phyloP scores from a whole-genome alignment of 1,140 invertebrate genomes.

The Cephus cinctus region DNA sequence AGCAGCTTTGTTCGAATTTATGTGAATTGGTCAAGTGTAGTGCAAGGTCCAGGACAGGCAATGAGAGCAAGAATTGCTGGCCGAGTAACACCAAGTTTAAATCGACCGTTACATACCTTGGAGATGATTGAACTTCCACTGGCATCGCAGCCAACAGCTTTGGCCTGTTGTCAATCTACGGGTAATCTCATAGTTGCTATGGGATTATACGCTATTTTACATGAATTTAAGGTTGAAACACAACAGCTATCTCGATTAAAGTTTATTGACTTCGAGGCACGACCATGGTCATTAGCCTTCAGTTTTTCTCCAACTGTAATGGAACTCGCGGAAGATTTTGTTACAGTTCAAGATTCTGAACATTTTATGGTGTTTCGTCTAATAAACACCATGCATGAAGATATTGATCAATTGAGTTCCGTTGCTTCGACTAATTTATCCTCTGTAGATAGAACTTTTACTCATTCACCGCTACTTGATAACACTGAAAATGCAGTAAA shows the following conservation, averaged over 20 bases:
- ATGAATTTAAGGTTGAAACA: slow-evolving; percentile 61
- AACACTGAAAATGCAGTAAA: slow-evolving; percentile 14
- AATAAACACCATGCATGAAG: slow-evolving; percentile 48
- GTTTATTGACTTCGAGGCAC: slow-evolving; percentile 67
- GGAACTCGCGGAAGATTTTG: slow-evolving; percentile 61
- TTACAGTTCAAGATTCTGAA: slow-evolving; percentile 55
- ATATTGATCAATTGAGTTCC: slow-evolving; percentile 42
- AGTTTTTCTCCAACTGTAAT: slow-evolving; percentile 56
- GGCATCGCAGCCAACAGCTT: slow-evolving; percentile 56
- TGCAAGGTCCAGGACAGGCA: slow-evolving; percentile 56
- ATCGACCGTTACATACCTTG: slow-evolving; percentile 58
- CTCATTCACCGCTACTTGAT: slow-evolving; percentile 32
- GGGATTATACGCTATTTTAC: slow-evolving; percentile 57
- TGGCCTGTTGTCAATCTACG: slow-evolving; percentile 65
- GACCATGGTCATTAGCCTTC: slow-evolving; percentile 52
- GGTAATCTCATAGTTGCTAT: slow-evolving; percentile 63
- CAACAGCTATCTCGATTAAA: slow-evolving; percentile 65
- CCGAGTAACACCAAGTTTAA: slow-evolving; percentile 64
- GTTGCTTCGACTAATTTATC: slow-evolving; percentile 40
- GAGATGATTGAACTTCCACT: slow-evolving; percentile 72
- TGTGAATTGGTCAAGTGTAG: slow-evolving; percentile 60
- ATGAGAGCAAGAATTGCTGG: slow-evolving; percentile 72
- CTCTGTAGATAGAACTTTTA: slow-evolving; percentile 38
- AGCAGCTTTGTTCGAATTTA: slow-evolving; percentile 65
- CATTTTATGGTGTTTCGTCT: slow-evolving; percentile 41